A percentile compares a stretch with the other conserved stretches of the same genome.
Evolutionary conservation across 2,888 invertebrate genomes (phyloP).

Genomic region (Scaptomyza flava): DNA sequence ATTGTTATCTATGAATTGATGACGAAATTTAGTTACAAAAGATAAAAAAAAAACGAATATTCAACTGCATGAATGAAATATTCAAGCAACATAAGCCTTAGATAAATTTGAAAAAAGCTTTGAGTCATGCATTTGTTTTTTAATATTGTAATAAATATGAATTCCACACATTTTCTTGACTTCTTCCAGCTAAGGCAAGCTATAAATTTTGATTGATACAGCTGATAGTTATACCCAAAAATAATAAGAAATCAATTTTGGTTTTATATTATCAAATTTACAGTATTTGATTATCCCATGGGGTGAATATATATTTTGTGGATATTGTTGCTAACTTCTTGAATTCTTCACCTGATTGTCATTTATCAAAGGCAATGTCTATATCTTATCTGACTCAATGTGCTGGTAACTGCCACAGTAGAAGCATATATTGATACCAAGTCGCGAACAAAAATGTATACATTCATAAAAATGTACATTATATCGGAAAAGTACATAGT

Average conservation of each 20-base stretch:
- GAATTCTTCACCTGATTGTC: slow-evolving; percentile 56
- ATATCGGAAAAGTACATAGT: slow-evolving; percentile 18
- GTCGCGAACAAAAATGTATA: slow-evolving; percentile 8
- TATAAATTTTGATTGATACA: not conserved
- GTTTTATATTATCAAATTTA: slow-evolving; percentile 39
- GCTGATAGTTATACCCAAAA: slow-evolving; percentile 7
- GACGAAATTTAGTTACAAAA: not conserved
- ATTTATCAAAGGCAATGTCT: slow-evolving; percentile 66
- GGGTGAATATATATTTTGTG: slow-evolving; percentile 15
- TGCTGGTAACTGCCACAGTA: slow-evolving; percentile 68
- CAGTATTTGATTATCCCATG: slow-evolving; percentile 78
- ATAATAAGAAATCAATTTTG: not conserved
- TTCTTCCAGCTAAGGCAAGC: too few species aligned
- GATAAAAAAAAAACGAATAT: not conserved
- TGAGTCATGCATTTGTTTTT: too few species aligned
- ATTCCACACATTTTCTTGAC: too few species aligned
- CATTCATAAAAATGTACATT: not conserved
- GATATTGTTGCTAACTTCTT: slow-evolving; percentile 51
- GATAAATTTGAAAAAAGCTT: too few species aligned
- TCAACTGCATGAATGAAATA: not conserved
- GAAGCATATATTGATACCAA: slow-evolving; percentile 68
- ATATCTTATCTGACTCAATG: slow-evolving; percentile 64
- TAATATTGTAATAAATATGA: too few species aligned
- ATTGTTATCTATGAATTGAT: not conserved
- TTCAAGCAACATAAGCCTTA: too few species aligned